Conservation (phyloP, 1,140 invertebrate species). For the Armadillidium nasatum region DNA sequence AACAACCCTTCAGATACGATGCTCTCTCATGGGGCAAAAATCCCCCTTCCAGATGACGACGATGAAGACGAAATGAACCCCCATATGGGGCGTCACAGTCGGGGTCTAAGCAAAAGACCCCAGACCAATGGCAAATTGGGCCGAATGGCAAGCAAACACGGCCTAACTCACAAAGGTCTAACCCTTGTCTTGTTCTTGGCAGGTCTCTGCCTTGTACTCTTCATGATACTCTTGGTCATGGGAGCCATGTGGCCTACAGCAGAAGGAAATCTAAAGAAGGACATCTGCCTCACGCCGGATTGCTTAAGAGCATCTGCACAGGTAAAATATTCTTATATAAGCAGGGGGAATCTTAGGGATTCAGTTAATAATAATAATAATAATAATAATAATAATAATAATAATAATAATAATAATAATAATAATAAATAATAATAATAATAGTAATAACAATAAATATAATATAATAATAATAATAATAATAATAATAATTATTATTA, state of each 20-base stretch:
- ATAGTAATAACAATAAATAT: too few species aligned
- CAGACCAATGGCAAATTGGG: not conserved
- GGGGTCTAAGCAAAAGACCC: not conserved
- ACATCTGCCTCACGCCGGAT: not conserved
- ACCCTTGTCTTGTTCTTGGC: not conserved
- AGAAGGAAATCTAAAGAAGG: not conserved
- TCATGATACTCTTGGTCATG: not conserved
- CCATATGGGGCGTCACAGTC: not conserved
- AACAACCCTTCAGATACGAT: not conserved
- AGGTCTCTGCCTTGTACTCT: not conserved
- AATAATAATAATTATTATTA: too few species aligned
- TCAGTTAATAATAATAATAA: too few species aligned
- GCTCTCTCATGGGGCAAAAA: not conserved
- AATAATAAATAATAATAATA: too few species aligned
- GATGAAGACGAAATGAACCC: not conserved
- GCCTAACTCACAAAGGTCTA: not conserved
- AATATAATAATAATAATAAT: too few species aligned
- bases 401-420: too few species aligned
- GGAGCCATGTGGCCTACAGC: not conserved
- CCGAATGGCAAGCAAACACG: not conserved
- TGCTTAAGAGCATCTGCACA: not conserved
- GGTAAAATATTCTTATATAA: too few species aligned
- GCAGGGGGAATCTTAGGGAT: too few species aligned
- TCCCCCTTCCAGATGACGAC: not conserved
- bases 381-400: too few species aligned